A percentile compares a stretch with the other conserved stretches of the same genome.
Conservation (phyloP, 2,113 vertebrate species). For the Larimichthys polyactis region DNA sequence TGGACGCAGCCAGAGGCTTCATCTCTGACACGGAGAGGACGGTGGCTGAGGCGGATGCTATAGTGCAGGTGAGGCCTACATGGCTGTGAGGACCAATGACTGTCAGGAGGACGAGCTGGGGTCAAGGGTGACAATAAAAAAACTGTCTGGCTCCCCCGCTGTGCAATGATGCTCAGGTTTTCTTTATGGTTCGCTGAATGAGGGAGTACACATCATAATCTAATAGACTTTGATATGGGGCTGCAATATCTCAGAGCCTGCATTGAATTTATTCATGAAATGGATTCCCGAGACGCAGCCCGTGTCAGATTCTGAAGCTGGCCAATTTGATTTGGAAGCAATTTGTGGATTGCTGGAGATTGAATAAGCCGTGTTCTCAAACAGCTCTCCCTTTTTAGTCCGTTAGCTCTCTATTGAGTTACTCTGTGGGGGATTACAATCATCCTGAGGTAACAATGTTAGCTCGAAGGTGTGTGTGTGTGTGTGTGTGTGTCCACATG, state of each 20-base stretch:
- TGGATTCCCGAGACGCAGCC: conserved; percentile 10
- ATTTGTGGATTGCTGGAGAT: conserved; percentile 41
- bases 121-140: conserved; percentile 7
- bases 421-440: conserved; percentile 32
- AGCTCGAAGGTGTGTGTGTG: conserved; percentile 30
- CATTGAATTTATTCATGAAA: conserved; percentile 45
- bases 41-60: conserved; percentile 80
- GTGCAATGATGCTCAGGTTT: conserved; percentile 9
- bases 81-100: neutral
- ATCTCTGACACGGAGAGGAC: conserved; percentile 74
- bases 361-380: conserved; percentile 34
- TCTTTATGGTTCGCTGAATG: conserved; percentile 7
- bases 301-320: conserved; percentile 6
- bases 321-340: conserved; percentile 42
- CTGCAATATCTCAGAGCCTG: neutral
- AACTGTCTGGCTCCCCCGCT: neutral
- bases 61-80: conserved; percentile 86
- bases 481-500: neutral
- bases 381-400: conserved; percentile 26
- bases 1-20: conserved; percentile 76
- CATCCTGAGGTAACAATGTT: conserved; percentile 28
- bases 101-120: neutral
- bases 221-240: conserved; percentile 17
- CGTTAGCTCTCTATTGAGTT: conserved; percentile 36
- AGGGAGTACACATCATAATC: conserved; percentile 20